Conservation (phyloP, 2,888 invertebrate species). For the Tillus elongatus region DNA sequence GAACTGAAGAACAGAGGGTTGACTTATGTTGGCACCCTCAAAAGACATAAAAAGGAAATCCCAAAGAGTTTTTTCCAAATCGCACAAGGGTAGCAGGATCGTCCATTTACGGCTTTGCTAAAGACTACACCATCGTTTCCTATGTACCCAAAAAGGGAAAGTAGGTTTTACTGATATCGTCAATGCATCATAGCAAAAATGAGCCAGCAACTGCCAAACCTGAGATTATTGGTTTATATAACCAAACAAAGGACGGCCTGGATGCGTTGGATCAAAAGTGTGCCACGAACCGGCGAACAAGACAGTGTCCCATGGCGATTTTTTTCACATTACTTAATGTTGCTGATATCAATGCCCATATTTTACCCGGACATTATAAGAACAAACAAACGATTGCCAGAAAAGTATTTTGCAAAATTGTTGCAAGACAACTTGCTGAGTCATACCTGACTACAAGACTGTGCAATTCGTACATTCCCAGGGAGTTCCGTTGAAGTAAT, state of each 20-base stretch:
- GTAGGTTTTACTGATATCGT: conserved; percentile 18
- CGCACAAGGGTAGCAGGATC: conserved; percentile 19
- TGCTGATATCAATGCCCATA: conserved; percentile 17
- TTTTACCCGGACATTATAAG: no score
- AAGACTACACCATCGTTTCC: conserved; percentile 24
- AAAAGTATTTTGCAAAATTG: no score
- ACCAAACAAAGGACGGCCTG: conserved; percentile 24
- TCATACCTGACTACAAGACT: no score
- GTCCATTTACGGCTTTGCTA: conserved; percentile 25
- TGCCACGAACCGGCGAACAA: conserved; percentile 16
- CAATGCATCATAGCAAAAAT: conserved; percentile 19
- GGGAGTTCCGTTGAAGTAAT: no score
- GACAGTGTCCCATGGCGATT: conserved; percentile 23
- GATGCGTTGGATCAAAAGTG: conserved; percentile 26
- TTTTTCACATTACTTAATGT: conserved; percentile 24
- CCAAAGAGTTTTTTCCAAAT: conserved; percentile 27
- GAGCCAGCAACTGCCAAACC: conserved; percentile 20
- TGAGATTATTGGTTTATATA: conserved; percentile 20
- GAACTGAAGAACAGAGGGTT: no score
- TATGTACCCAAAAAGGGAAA: conserved; percentile 24
- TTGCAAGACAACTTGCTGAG: no score
- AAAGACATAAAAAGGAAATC: conserved; percentile 28
- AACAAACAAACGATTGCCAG: no score
- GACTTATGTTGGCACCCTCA: conserved; percentile 24
- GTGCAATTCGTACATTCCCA: no score